A percentile compares a stretch with the other conserved stretches of the same genome.
These are phyloP conservation scores for Cinclus cinclus DNA, from an alignment of 2,113 vertebrate species.

Conservation along the genomic window DNA sequence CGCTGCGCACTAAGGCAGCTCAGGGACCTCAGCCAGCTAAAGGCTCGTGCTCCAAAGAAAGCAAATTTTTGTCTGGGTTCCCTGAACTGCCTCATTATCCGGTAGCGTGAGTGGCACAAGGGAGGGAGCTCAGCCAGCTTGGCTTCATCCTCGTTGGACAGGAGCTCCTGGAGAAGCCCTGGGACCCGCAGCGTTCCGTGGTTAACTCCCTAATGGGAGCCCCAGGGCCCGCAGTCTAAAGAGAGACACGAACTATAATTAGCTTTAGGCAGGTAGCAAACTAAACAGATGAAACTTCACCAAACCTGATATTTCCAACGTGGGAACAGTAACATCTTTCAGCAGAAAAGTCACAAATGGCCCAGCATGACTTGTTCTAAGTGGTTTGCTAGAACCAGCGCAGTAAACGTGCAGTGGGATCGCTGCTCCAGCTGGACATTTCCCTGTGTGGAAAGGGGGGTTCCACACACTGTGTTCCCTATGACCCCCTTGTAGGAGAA, in stretches of 20 bases:
- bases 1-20: background rate
- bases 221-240: background rate
- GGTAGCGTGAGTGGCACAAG: background rate
- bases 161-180: background rate
- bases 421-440: background rate
- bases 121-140: background rate
- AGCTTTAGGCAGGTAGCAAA: background rate
- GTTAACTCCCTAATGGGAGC: background rate
- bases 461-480: background rate
- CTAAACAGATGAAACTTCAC: background rate
- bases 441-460: background rate
- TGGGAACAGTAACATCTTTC: background rate
- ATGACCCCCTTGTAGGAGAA: background rate
- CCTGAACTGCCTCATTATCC: conserved; percentile 4
- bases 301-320: background rate
- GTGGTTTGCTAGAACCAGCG: background rate
- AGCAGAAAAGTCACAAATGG: background rate
- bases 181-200: background rate
- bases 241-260: background rate
- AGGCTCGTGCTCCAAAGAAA: conserved; percentile 37
- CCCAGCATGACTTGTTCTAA: background rate
- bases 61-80: background rate
- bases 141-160: background rate
- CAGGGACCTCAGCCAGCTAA: conserved; percentile 17
- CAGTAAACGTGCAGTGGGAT: background rate